Evolutionary conservation across 2,888 invertebrate genomes (phyloP), one percentile per base, ranked within the genome.

Genomic region (Melieria omissa): DNA sequence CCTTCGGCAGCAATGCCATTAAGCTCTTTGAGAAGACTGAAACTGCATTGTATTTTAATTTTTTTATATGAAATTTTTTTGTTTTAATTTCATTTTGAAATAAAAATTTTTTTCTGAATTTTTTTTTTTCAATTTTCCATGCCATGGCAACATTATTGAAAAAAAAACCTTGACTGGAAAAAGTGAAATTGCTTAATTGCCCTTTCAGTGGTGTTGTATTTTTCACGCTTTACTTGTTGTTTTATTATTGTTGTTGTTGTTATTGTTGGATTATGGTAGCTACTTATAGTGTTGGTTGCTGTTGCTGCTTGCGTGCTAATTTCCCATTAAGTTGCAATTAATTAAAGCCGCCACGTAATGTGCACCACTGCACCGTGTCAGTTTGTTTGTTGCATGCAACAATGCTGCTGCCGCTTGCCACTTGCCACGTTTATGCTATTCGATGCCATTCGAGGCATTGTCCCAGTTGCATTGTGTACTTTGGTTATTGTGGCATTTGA

Each of bases 121-220:
- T n/a, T 29, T 29, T 29, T 29, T 29, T 3, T 29, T 29, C 2
- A 29, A 29, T 29, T 29, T 29, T 29, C 3, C 29, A 29, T 29
- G 29, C 29, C 29, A 29, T 29, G 29, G 29, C 9, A 49, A 49
- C 9, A 49, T 3, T 9, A 12, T 49, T 49, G 49, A 49, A 49
- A 49, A 49, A 49, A 49, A 49, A 49, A 47, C 47, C 10, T 47
- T 49, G 9, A 10, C 49, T 49, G 49, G 12, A 49, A 49, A 68
- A 75, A 75, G 75, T 75, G 75, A 75, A 75, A 75, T 73, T 73
- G 58, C 55, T 75, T 73, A 75, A 75, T 75, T 75, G 70, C 75
- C 66, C 70, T 70, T 73, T 71, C 70, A 70, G 69, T 52, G 52
- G 69, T 52, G 6, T 12, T 14, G 14, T 1, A n/a, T 52, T 12